A percentile compares a stretch with the other conserved stretches of the same genome.
These are phyloP conservation scores for Dolichoris vasculosae DNA, from an alignment of 1,140 invertebrate species.

Conservation along the genomic window DNA sequence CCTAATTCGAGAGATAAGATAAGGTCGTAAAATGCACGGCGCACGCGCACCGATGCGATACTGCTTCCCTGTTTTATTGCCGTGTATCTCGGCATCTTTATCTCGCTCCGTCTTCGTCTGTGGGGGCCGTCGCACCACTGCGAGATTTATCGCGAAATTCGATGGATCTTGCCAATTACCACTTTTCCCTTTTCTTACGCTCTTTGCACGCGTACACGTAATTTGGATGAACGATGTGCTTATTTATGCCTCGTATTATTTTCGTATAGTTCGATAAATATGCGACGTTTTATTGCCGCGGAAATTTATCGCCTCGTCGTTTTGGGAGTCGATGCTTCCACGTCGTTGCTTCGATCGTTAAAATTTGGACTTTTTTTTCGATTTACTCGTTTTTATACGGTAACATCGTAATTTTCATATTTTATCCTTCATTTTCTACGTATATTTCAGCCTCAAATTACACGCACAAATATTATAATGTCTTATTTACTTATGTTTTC, in stretches of 20 bases:
- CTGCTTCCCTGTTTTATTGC: conserved; percentile 67
- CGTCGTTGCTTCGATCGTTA: no score
- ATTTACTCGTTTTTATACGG: no score
- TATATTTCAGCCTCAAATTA: no score
- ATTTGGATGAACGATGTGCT: background rate
- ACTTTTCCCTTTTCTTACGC: conserved; percentile 2
- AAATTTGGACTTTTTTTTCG: no score
- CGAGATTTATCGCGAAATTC: conserved; percentile 69
- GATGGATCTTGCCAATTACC: conserved; percentile 69
- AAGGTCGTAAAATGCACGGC: conserved; percentile 66
- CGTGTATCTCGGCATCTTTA: conserved; percentile 46
- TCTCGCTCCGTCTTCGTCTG: conserved; percentile 11
- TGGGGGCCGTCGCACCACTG: conserved; percentile 41
- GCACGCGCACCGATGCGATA: conserved; percentile 61
- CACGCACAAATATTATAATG: no score
- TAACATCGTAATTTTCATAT: no score
- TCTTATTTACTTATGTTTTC: no score
- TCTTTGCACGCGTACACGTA: background rate
- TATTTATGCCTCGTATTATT: background rate
- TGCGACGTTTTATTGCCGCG: background rate
- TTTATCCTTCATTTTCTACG: no score
- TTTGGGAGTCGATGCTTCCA: no score
- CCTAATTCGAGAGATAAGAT: conserved; percentile 69
- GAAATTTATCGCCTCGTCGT: background rate
- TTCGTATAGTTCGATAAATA: background rate